Base-by-base conservation (phyloP, 2,113 vertebrate genomes). In the Plecotus auritus region DNA sequence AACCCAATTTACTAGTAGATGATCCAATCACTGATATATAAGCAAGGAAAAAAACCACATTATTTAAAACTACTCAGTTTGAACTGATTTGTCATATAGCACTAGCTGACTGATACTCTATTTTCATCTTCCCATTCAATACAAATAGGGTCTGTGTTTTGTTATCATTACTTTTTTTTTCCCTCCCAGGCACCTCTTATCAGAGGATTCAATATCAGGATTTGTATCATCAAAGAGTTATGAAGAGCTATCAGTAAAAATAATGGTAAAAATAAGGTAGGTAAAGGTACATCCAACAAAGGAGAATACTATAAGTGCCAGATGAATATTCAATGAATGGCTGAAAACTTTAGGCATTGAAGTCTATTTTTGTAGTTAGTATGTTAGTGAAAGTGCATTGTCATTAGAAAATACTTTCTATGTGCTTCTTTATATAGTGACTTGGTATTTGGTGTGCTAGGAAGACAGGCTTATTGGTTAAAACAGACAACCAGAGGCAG, bases 401-500 rank as follows among this genome's bases (percentile, higher is more conserved):
- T 28, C 64, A 73, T 49, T 95, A 95, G 40, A 87, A 5, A 87
- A 14, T 78, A 82, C 77, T 87, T 97, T 64, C 59, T 83, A 85
- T 51, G 23, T 26, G 17, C 6, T 51, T 95, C 78, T 92, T 91
- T 35, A 85, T 18, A 45, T 72, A 32, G 37, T 77, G 42, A 59
- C 78, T 70, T 61, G 28, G n/a, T 82, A 7, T 22, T 32, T 28
- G 5, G 23, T 81, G 3, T 82, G 10, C 23, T 73, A 30, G 26
- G 7, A 77, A 77, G 61, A 45, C 47, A 85, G 40, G 22, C 35
- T 82, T 88, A 81, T 47, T 69, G 64, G 54, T 64, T 26, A 80
- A 90, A 73, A 84, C 3, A 69, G 49, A 70, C 14, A 95, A 56
- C 42, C 12, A 70, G 49, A 66, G 7, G 17, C 37, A 90, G 45